These are phyloP conservation scores for Apamea epomidion DNA, from an alignment of 2,888 invertebrate species.

Conservation along the genomic window DNA sequence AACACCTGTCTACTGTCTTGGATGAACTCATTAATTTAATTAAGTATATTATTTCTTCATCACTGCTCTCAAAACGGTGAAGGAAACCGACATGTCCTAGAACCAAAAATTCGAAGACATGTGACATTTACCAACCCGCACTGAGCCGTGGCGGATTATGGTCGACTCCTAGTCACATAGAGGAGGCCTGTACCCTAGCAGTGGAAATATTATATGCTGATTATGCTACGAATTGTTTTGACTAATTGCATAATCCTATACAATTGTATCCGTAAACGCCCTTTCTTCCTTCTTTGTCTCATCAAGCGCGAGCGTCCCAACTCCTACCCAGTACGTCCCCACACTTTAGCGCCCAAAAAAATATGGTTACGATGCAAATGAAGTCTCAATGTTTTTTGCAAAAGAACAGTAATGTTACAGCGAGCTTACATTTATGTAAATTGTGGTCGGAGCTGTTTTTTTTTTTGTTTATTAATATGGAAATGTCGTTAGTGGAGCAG, in stretches of 20 bases:
- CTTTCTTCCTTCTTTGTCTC: neutral
- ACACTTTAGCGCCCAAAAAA: slow-evolving; percentile 56
- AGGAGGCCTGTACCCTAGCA: too few species aligned
- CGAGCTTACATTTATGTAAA: slow-evolving; percentile 68
- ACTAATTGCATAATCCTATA: neutral
- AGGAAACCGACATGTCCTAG: too few species aligned
- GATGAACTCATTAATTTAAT: too few species aligned
- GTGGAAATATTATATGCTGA: neutral
- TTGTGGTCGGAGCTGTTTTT: slow-evolving; percentile 44
- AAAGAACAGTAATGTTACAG: slow-evolving; percentile 63
- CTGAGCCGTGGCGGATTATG: too few species aligned
- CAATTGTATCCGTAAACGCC: neutral
- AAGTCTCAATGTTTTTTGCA: slow-evolving; percentile 63
- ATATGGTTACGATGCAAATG: slow-evolving; percentile 67
- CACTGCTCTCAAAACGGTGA: too few species aligned
- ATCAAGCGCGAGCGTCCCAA: neutral
- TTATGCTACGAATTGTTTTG: neutral
- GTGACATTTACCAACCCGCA: too few species aligned
- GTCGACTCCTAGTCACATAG: too few species aligned
- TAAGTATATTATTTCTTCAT: too few species aligned
- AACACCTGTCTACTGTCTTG: too few species aligned
- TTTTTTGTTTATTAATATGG: slow-evolving; percentile 64
- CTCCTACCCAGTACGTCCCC: slow-evolving; percentile 22
- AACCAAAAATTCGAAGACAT: too few species aligned
- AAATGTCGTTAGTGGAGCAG: slow-evolving; percentile 62